Evolutionary conservation across 2,797 vertebrate genomes (phyloP), one percentile per base, ranked within the genome.

Genomic region (Chloroceryle inda): DNA sequence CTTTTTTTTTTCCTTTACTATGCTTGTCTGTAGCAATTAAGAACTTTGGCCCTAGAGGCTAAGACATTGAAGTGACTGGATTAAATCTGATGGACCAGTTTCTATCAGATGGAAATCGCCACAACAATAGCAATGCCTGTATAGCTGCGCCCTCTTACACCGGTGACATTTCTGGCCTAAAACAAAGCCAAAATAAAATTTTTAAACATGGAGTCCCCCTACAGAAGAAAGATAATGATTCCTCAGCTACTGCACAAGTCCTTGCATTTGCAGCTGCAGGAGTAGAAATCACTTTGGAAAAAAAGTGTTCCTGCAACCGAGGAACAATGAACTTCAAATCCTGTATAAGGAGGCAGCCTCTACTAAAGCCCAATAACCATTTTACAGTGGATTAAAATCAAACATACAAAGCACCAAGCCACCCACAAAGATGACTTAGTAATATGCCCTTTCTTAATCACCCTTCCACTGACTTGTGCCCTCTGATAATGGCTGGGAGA

Each of bases 321-420:
- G 42, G 35, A 84, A 80, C 3, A 6, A 49, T 0, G 3, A 80
- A 64, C 20, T 77, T 58, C 27, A 68, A 75, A 58, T 89, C 62
- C 85, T 42, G 13, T 53, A 50, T 62, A 42, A 59, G n/a, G 13
- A 33, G 10, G n/a, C 69, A 85, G 74, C 9, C 11, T 38, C 45
- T 68, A 23, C 21, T 85, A 26, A 85, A 78, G 53, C 45, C 42
- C 78, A 89, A 75, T 42, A 64, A 29, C 77, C 47, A 82, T 74
- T 75, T 88, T 55, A 88, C 29, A 72, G 27, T 37, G 40, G 40
- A 86, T 78, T 88, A 89, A 86, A 89, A 93, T 42, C 38, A 94
- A 76, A 86, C 17, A 31, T 7, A 79, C 37, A 74, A 82, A 93
- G 45, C 74, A 85, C 11, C 10, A 71, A 69, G 20, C 26, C 52